These are phyloP conservation scores for Drosophila pseudoobscura DNA, from an alignment of 1,140 invertebrate species.

Conservation along the genomic window DNA sequence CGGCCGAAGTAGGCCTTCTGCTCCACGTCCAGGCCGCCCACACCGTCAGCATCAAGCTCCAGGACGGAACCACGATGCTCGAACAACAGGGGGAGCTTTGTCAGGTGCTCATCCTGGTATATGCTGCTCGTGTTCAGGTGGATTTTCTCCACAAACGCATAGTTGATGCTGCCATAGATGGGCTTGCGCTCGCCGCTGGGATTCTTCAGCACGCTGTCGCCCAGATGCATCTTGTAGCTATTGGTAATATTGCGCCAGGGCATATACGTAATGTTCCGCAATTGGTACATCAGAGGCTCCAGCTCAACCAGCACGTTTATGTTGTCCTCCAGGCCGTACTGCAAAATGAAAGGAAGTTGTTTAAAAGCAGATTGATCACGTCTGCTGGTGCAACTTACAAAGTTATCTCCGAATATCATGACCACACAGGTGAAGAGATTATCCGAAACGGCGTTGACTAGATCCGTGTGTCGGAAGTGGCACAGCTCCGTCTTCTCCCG, in stretches of 20 bases:
- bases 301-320: constrained; percentile 77
- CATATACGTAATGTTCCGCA: constrained; percentile 69
- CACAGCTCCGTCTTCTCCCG: constrained; percentile 74
- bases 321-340: constrained; percentile 74
- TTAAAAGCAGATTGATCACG: too few relatives aligned
- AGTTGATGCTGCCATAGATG: constrained; percentile 73
- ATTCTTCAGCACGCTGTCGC: constrained; percentile 61
- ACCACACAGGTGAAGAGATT: constrained; percentile 76
- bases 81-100: constrained; percentile 61
- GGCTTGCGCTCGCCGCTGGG: constrained; percentile 65
- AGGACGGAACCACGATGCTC: constrained; percentile 70
- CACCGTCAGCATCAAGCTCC: constrained; percentile 58
- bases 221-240: constrained; percentile 72
- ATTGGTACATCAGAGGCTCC: constrained; percentile 70
- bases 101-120: constrained; percentile 28
- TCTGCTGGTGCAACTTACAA: constrained; percentile 52
- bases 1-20: constrained; percentile 73
- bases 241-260: constrained; percentile 72
- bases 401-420: constrained; percentile 80
- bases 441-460: constrained; percentile 66
- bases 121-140: constrained; percentile 61
- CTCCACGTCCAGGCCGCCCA: constrained; percentile 68
- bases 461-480: constrained; percentile 72
- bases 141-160: constrained; percentile 71
- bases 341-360: not conserved